Evolutionary conservation across 2,113 vertebrate genomes (phyloP).

Genomic region (Rhagologus leucostigma): DNA sequence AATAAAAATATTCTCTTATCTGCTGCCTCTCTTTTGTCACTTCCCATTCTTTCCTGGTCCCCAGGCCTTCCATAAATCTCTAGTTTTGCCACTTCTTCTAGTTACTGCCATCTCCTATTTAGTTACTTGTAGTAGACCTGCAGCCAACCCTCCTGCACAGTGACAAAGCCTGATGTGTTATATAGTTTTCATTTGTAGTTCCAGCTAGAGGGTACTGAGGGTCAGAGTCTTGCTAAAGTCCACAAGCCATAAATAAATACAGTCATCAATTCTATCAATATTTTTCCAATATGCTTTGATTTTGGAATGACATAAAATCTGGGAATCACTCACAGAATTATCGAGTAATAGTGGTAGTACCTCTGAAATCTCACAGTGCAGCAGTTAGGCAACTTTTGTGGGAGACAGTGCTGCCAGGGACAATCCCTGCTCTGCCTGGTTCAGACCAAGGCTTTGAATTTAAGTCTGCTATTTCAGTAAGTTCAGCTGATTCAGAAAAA

Average conservation of each 20-base stretch:
- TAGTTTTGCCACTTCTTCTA: neutral
- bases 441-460: neutral
- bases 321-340: neutral
- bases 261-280: neutral
- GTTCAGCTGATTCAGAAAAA: neutral
- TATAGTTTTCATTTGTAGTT: neutral
- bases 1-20: neutral
- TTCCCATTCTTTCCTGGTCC: neutral
- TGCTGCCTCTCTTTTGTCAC: neutral
- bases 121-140: neutral
- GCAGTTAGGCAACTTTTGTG: neutral
- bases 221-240: neutral
- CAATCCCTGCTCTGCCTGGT: neutral
- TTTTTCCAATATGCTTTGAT: neutral
- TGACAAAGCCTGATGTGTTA: neutral
- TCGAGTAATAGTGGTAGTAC: neutral
- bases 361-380: neutral
- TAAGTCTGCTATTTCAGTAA: neutral
- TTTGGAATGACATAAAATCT: neutral
- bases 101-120: neutral
- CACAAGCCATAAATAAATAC: neutral
- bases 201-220: neutral
- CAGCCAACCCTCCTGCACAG: neutral
- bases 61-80: neutral
- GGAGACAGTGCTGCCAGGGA: neutral